Base-by-base conservation (phyloP, 92 coral and sea anemone genomes). In the Epizoanthus illoricatus region DNA sequence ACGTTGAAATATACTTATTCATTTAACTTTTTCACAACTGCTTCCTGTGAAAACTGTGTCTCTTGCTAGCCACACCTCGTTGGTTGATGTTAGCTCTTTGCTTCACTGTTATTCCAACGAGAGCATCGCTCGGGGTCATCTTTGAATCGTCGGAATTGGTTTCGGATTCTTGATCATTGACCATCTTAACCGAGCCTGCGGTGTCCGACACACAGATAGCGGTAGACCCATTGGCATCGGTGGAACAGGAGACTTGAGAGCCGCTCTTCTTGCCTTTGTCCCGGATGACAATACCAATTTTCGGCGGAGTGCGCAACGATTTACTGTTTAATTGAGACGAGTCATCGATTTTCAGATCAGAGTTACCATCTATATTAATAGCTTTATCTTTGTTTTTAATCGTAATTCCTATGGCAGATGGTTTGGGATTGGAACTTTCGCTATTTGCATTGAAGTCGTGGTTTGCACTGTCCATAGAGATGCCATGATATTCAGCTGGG, bases 101-200 rank as follows among this genome's bases (percentile, higher is more conserved):
- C 40, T 76, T 84, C 59, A 79, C 62, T 6, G 91, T 84, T 43
- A 79, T 72, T 15, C 91, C 88, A 20, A 88, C 70, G 60, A 84
- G 45, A 2, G 87, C 73, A 72, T 54, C 39, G 5, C 36, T 16
- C n/a, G 21, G 23, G 20, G 10, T 41, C n/a, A 19, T 0, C 21
- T 68, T 68, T 39, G 21, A 7, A n/a, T 40, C 4, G n/a, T 68
- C 49, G 5, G 33, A 33, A 16, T 0, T 39, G 17, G 3, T 36
- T 68, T 68, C 52, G 42, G 52, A 24, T 71, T 16, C 76, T 28
- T 71, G 60, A 71, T 42, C 59, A 2, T 28, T 71, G 73, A n/a
- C 45, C 40, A 71, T 71, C 19, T 71, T 49, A 12, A 71, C 56
- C 18, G 57, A 16, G 21, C 18, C 60, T 71, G 76, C 76, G 21